Conservation (phyloP, 2,113 vertebrate species). For the Hippocampus guttulatus region DNA sequence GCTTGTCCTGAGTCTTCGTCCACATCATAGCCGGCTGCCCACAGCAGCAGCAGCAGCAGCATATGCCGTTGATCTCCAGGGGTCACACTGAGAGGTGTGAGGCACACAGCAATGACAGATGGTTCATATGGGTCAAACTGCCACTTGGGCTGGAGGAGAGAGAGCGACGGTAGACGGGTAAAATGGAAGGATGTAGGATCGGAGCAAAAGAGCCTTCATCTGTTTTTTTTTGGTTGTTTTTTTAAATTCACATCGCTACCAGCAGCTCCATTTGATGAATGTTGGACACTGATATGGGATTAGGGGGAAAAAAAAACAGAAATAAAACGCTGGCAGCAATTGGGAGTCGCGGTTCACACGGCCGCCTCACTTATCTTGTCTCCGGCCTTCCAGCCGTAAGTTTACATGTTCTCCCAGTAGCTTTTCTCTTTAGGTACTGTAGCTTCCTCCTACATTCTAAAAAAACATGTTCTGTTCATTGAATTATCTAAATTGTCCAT, state of each 20-base stretch:
- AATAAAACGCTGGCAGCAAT: neutral
- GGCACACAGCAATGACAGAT: slow-evolving; percentile 55
- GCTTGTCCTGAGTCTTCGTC: slow-evolving; percentile 19
- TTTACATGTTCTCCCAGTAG: too few relatives aligned
- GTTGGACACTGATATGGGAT: slow-evolving; percentile 22
- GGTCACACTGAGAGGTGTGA: slow-evolving; percentile 47
- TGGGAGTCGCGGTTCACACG: neutral
- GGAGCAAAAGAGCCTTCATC: slow-evolving; percentile 22
- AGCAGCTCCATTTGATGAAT: slow-evolving; percentile 20
- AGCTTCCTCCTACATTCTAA: too few relatives aligned
- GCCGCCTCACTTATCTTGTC: too few relatives aligned
- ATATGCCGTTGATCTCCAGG: slow-evolving; percentile 49
- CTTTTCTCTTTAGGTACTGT: too few relatives aligned
- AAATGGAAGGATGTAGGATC: slow-evolving; percentile 25
- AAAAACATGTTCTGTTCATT: too few relatives aligned
- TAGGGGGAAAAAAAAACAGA: neutral
- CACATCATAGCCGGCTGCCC: slow-evolving; percentile 27
- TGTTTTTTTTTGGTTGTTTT: neutral
- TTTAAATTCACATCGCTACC: slow-evolving; percentile 39
- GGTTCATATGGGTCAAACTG: slow-evolving; percentile 63
- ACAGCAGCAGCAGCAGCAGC: slow-evolving; percentile 38
- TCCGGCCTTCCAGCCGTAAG: too few relatives aligned
- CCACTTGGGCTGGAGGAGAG: slow-evolving; percentile 32
- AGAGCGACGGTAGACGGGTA: slow-evolving; percentile 18
- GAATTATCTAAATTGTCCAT: neutral